Percentiles rank a stretch among this genome's conserved stretches.
Conservation (phyloP, 2,888 invertebrate genomes). For the Fabriciana adippe region DNA sequence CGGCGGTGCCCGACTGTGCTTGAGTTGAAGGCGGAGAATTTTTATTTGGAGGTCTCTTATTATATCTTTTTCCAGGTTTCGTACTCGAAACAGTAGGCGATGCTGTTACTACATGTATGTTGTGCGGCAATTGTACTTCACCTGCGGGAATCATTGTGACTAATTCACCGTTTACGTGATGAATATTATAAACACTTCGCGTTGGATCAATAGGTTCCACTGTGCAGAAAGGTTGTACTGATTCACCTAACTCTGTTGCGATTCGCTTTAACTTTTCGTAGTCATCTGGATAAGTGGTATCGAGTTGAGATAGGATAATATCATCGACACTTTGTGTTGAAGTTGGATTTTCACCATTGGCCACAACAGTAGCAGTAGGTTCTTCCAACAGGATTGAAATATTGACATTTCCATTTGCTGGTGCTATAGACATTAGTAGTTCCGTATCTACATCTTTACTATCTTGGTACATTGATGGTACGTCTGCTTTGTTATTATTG, state of each 20-base stretch:
- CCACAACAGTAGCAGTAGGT: constrained; percentile 65
- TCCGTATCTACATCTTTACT: constrained; percentile 65
- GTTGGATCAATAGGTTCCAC: constrained; percentile 79
- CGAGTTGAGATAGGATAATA: constrained; percentile 85
- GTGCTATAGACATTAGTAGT: constrained; percentile 70
- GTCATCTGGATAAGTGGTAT: constrained; percentile 88
- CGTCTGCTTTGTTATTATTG: constrained; percentile 75
- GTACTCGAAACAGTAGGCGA: constrained; percentile 84
- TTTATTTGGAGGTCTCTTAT: constrained; percentile 80
- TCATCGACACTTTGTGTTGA: constrained; percentile 87
- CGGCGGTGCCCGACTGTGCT: constrained; percentile 65
- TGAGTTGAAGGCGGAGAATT: constrained; percentile 71
- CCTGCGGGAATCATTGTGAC: constrained; percentile 77
- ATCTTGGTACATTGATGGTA: constrained; percentile 82
- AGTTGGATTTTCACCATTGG: constrained; percentile 79
- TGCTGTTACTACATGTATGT: constrained; percentile 81
- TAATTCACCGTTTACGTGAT: constrained; percentile 74
- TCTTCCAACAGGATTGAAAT: constrained; percentile 78
- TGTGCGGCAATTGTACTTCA: constrained; percentile 73
- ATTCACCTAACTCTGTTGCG: constrained; percentile 91
- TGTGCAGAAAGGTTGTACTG: constrained; percentile 87
- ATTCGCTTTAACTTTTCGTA: constrained; percentile 93
- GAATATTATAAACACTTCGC: constrained; percentile 80
- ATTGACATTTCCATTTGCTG: constrained; percentile 68
- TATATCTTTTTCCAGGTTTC: constrained; percentile 88